phyloP scores from a whole-genome alignment of 1,140 invertebrate species.

The Choristoneura fumiferana region DNA sequence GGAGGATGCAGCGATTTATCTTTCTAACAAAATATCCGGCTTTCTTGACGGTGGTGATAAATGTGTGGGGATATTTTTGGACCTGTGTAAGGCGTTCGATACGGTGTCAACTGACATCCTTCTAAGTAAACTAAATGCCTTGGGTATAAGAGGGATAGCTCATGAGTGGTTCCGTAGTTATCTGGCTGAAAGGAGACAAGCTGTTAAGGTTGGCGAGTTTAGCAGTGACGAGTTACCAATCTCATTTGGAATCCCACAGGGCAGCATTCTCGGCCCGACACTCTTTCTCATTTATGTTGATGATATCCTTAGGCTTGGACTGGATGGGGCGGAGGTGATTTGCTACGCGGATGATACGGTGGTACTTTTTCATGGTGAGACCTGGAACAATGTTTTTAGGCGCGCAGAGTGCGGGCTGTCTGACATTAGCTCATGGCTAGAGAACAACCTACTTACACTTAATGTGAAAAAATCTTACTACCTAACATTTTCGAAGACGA shows the following conservation, averaged over 20 bases:
- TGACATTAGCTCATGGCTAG: background rate
- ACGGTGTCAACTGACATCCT: too few relatives aligned
- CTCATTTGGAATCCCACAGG: background rate
- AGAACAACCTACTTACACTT: background rate
- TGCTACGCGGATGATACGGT: background rate
- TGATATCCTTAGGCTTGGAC: background rate
- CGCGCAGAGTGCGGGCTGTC: background rate
- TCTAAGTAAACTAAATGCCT: background rate
- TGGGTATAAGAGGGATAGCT: background rate
- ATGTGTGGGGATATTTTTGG: background rate
- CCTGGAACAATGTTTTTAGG: background rate
- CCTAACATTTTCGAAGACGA: background rate
- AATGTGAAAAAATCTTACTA: background rate
- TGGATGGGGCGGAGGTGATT: background rate
- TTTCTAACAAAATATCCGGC: background rate
- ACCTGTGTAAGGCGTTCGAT: slow-evolving; percentile 3
- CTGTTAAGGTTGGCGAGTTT: background rate
- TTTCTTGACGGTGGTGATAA: background rate
- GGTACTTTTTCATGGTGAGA: background rate
- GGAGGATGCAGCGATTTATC: background rate
- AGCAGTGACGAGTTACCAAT: background rate
- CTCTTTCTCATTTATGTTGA: background rate
- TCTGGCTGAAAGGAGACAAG: background rate
- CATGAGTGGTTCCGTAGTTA: background rate
- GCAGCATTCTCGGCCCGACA: too few relatives aligned